Evolutionary conservation across 1,140 invertebrate species (phyloP).

Genomic region (Conopomorpha cramerella): DNA sequence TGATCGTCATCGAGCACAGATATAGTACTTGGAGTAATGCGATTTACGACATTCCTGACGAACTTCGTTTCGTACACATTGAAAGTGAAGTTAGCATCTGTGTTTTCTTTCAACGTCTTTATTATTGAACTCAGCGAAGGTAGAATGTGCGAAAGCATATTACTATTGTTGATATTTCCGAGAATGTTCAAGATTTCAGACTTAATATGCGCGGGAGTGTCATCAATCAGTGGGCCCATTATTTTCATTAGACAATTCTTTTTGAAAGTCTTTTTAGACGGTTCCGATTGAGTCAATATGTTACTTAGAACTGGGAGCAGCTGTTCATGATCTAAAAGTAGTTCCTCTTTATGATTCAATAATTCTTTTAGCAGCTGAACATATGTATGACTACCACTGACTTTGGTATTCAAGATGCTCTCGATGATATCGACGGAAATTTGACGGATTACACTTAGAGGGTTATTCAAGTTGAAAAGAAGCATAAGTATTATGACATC

Average conservation of each 20-base stretch:
- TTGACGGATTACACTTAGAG: slow-evolving; percentile 36
- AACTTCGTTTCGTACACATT: slow-evolving; percentile 49
- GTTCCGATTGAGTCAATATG: slow-evolving; percentile 20
- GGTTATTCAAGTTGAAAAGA: slow-evolving; percentile 48
- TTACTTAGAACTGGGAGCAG: slow-evolving; percentile 48
- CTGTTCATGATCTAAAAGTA: slow-evolving; percentile 67
- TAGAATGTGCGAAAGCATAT: slow-evolving; percentile 21
- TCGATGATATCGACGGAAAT: slow-evolving; percentile 37
- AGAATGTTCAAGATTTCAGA: slow-evolving; percentile 27
- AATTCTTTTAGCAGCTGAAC: slow-evolving; percentile 29
- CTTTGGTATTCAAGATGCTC: slow-evolving; percentile 17
- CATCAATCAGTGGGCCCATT: slow-evolving; percentile 20
- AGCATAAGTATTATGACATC: slow-evolving; percentile 45
- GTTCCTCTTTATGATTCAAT: slow-evolving; percentile 52
- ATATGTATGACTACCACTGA: slow-evolving; percentile 26
- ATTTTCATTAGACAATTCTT: slow-evolving; percentile 35
- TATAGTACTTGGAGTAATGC: slow-evolving; percentile 40
- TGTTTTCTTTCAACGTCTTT: slow-evolving; percentile 14
- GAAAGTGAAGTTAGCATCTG: slow-evolving; percentile 23
- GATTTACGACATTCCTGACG: slow-evolving; percentile 38
- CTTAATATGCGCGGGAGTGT: slow-evolving; percentile 33
- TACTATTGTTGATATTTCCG: slow-evolving; percentile 20
- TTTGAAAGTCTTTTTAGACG: slow-evolving; percentile 27
- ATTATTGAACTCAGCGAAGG: slow-evolving; percentile 22
- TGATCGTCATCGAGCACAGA: slow-evolving; percentile 26